Evolutionary conservation across 1,140 invertebrate species (phyloP).

Genomic region (Ceratina australensis): DNA sequence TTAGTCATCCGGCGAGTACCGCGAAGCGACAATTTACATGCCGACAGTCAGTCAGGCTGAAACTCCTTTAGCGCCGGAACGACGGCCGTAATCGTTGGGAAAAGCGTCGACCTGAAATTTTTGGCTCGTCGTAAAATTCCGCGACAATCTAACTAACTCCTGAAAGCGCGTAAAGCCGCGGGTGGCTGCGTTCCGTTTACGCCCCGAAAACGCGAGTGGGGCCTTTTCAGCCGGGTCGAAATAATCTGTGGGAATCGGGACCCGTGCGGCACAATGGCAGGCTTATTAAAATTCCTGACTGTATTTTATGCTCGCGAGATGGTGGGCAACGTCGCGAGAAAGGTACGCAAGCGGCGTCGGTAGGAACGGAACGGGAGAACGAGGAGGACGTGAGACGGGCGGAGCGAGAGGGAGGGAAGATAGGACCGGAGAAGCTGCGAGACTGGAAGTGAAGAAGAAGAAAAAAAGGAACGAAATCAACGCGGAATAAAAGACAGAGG

Average conservation of each 20-base stretch:
- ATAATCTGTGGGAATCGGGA: slow-evolving; percentile 70
- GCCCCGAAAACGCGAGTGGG: slow-evolving; percentile 62
- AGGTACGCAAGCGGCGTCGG: slow-evolving; percentile 42
- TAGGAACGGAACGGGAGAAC: slow-evolving; percentile 25
- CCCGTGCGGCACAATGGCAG: slow-evolving; percentile 66
- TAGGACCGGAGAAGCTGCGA: neutral
- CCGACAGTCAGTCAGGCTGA: neutral
- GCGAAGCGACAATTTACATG: neutral
- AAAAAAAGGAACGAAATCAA: neutral
- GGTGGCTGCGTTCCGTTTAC: slow-evolving; percentile 61
- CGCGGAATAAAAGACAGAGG: slow-evolving; percentile 20
- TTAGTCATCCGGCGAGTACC: neutral
- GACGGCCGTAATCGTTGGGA: neutral
- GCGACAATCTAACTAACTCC: slow-evolving; percentile 61
- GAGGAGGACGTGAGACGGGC: slow-evolving; percentile 30
- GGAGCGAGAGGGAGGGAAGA: neutral
- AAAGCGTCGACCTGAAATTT: slow-evolving; percentile 32
- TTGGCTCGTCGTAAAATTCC: slow-evolving; percentile 55
- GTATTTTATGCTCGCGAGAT: slow-evolving; percentile 70
- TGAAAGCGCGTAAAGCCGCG: slow-evolving; percentile 53
- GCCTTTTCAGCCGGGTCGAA: slow-evolving; percentile 51
- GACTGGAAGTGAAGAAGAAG: neutral
- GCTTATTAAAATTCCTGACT: slow-evolving; percentile 74
- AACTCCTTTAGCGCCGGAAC: slow-evolving; percentile 7
- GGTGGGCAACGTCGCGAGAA: slow-evolving; percentile 59